Evolutionary conservation across 2,888 invertebrate genomes (phyloP).

Genomic region (Lithophane semibrunnea): DNA sequence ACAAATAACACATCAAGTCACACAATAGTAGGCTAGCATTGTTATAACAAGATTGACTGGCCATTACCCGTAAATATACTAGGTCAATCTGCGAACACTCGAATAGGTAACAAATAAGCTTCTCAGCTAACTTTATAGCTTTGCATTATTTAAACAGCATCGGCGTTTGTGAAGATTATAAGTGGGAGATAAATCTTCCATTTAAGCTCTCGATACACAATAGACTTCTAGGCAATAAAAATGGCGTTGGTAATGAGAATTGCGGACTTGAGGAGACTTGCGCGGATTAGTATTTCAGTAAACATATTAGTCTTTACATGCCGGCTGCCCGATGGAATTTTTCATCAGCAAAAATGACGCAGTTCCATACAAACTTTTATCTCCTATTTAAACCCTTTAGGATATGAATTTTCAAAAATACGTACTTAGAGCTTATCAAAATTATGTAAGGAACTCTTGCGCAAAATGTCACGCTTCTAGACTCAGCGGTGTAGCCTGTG

Average conservation of each 20-base stretch:
- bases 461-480: not conserved
- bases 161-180: constrained; percentile 42
- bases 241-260: constrained; percentile 46
- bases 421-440: not conserved
- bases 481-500: not conserved
- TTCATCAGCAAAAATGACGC: not conserved
- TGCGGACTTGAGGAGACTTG: constrained; percentile 5
- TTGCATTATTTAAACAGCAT: constrained; percentile 65
- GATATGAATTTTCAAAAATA: not conserved
- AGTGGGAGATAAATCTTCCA: constrained; percentile 61
- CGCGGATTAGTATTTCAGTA: not conserved
- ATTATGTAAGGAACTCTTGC: not conserved
- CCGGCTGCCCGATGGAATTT: not conserved
- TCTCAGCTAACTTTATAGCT: constrained; percentile 63
- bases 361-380: not conserved
- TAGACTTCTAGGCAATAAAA: constrained; percentile 56
- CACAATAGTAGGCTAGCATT: constrained; percentile 36
- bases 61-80: constrained; percentile 42
- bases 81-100: constrained; percentile 54
- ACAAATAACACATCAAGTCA: constrained; percentile 28
- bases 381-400: not conserved
- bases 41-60: constrained; percentile 44
- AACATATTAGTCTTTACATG: not conserved
- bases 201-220: constrained; percentile 65
- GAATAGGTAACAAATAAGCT: constrained; percentile 42